Evolutionary conservation across 2,113 vertebrate genomes (phyloP).

Genomic region (Tachycineta bicolor): DNA sequence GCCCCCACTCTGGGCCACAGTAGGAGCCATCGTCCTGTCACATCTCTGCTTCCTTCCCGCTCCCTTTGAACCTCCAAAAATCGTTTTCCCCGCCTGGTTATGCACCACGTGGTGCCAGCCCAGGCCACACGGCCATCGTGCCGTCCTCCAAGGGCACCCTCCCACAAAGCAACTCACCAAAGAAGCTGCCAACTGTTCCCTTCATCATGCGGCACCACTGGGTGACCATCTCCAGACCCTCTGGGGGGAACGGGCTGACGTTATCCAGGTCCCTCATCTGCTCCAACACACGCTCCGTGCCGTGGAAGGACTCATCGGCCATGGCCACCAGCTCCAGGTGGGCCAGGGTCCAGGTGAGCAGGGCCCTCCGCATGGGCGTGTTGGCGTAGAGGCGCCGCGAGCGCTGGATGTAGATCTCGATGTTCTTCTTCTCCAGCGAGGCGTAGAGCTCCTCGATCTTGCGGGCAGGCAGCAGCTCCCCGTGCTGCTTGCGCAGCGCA

Average conservation of each 20-base stretch:
- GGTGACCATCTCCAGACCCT: slow-evolving; percentile 87
- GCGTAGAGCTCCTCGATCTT: slow-evolving; percentile 98
- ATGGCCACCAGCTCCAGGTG: slow-evolving; percentile 87
- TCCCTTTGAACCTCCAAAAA: background rate
- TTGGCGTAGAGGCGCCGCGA: slow-evolving; percentile 92
- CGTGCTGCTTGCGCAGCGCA: slow-evolving; percentile 92
- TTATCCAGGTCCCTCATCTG: slow-evolving; percentile 88
- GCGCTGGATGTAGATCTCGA: slow-evolving; percentile 98
- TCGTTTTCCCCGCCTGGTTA: background rate
- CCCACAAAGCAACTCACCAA: slow-evolving; percentile 79
- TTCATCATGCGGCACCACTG: slow-evolving; percentile 95
- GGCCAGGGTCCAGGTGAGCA: slow-evolving; percentile 91
- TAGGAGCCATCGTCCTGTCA: background rate
- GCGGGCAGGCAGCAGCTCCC: slow-evolving; percentile 92
- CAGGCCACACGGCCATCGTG: rapidly evolving
- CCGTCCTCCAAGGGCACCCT: background rate
- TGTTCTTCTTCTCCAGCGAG: slow-evolving; percentile 95
- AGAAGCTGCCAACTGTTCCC: slow-evolving; percentile 85
- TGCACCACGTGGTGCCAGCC: rapidly evolving
- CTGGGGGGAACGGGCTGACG: slow-evolving; percentile 87
- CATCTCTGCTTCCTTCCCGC: background rate
- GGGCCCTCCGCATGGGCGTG: slow-evolving; percentile 93
- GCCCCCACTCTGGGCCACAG: background rate
- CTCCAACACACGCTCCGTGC: slow-evolving; percentile 84
- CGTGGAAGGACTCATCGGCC: slow-evolving; percentile 88